These are phyloP conservation scores for Selene dorsalis DNA, from an alignment of 2,797 vertebrate species.

Conservation along the genomic window DNA sequence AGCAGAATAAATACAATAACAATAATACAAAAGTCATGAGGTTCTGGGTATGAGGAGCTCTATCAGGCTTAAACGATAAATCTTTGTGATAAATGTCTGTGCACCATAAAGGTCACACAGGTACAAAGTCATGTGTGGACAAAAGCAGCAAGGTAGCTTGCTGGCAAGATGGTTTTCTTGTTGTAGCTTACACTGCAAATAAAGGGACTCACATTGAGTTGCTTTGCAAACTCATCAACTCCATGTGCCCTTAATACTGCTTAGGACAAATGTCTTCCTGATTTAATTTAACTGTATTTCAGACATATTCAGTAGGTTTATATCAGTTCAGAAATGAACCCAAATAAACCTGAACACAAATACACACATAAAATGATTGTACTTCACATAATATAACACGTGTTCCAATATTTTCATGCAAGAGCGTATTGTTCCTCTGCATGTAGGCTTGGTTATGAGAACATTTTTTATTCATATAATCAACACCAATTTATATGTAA, in stretches of 20 bases:
- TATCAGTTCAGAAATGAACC: too few relatives aligned
- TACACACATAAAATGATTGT: too few relatives aligned
- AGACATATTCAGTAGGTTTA: background rate
- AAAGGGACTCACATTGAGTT: background rate
- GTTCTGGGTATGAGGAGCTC: slow-evolving; percentile 13
- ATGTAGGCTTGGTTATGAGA: background rate
- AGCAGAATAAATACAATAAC: background rate
- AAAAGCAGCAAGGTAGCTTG: slow-evolving; percentile 42
- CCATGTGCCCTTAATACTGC: background rate
- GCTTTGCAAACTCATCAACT: slow-evolving; percentile 30
- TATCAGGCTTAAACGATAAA: slow-evolving; percentile 28
- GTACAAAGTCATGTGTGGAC: slow-evolving; percentile 25
- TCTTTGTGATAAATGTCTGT: slow-evolving; percentile 35
- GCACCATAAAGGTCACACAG: slow-evolving; percentile 13
- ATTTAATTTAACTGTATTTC: background rate
- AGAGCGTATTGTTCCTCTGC: background rate
- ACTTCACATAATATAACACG: too few relatives aligned
- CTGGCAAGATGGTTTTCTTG: slow-evolving; percentile 14
- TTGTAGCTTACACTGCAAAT: slow-evolving; percentile 41
- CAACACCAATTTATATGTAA: background rate
- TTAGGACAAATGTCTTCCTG: background rate
- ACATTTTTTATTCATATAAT: background rate
- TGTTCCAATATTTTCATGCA: too few relatives aligned
- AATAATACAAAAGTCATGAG: slow-evolving; percentile 1
- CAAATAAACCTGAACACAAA: too few relatives aligned